A percentile compares a stretch with the other conserved stretches of the same genome.
Evolutionary conservation across 2,113 vertebrate species (phyloP).

Genomic region (Chamaea fasciata): DNA sequence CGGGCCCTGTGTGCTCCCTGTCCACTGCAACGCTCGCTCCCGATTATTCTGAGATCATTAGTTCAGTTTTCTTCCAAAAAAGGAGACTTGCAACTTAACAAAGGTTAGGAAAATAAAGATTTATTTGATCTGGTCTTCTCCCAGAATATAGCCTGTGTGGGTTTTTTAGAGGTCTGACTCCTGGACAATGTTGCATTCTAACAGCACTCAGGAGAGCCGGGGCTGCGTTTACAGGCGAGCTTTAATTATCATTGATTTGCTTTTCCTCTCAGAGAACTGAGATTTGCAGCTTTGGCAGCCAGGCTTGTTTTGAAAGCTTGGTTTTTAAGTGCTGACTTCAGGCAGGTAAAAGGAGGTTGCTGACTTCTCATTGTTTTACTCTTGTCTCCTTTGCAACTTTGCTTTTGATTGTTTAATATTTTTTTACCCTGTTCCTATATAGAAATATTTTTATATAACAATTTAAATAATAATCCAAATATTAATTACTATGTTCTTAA

Average conservation of each 20-base stretch:
- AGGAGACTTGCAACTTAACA: slow-evolving; percentile 40
- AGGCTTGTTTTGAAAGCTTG: slow-evolving; percentile 42
- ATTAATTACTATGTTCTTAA: not conserved
- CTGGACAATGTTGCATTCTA: slow-evolving; percentile 69
- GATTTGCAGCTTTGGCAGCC: slow-evolving; percentile 44
- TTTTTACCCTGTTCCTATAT: not conserved
- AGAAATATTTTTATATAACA: not conserved
- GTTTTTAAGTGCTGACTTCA: not conserved
- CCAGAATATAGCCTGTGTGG: slow-evolving; percentile 41
- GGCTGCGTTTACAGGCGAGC: slow-evolving; percentile 64
- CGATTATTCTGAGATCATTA: not conserved
- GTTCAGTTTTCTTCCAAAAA: slow-evolving; percentile 52
- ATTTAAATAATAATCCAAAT: not conserved
- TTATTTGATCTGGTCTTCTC: slow-evolving; percentile 58
- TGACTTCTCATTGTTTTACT: not conserved
- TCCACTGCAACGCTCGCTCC: not conserved
- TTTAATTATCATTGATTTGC: slow-evolving; percentile 76
- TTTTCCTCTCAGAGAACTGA: slow-evolving; percentile 61
- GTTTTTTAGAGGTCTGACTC: slow-evolving; percentile 57
- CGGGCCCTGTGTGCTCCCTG: not conserved
- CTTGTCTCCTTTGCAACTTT: not conserved
- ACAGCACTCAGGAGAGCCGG: slow-evolving; percentile 62
- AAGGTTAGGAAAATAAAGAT: slow-evolving; percentile 61
- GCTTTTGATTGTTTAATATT: too few relatives aligned
- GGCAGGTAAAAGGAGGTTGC: slow-evolving; percentile 6